Percentiles rank a stretch among this genome's conserved stretches.
phyloP scores from a whole-genome alignment of 2,888 invertebrate species.

The Chironomus tentans region DNA sequence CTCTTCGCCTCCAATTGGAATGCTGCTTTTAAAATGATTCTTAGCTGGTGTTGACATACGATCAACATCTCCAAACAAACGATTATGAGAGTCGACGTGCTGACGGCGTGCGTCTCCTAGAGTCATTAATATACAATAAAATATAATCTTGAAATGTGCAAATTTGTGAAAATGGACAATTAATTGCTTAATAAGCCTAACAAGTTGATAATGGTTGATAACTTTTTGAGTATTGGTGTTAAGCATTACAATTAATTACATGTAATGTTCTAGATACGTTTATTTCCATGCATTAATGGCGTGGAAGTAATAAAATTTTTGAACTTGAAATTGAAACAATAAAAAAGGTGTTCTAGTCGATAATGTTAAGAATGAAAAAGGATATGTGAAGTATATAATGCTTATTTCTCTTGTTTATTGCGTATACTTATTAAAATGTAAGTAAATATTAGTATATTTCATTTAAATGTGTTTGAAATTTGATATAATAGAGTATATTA shows the following conservation, averaged over 20 bases:
- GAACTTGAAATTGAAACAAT: too few relatives aligned
- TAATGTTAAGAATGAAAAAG: too few relatives aligned
- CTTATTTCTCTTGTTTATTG: not conserved
- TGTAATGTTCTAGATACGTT: too few relatives aligned
- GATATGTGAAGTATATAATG: too few relatives aligned
- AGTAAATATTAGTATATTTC: not conserved
- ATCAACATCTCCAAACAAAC: slow-evolving; percentile 48
- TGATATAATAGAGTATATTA: slow-evolving; percentile 28
- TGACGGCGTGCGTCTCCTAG: slow-evolving; percentile 36
- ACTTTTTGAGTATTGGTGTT: not conserved
- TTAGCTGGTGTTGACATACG: slow-evolving; percentile 44
- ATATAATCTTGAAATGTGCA: slow-evolving; percentile 12
- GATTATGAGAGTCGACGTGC: slow-evolving; percentile 46
- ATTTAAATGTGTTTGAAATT: not conserved
- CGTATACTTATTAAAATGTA: not conserved
- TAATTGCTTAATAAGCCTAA: not conserved
- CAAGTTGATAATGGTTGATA: not conserved
- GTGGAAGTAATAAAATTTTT: too few relatives aligned
- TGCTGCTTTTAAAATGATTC: slow-evolving; percentile 49
- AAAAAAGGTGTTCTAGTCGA: too few relatives aligned
- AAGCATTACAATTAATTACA: too few relatives aligned
- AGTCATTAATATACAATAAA: slow-evolving; percentile 19
- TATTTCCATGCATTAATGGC: too few relatives aligned
- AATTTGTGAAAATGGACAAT: not conserved
- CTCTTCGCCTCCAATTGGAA: slow-evolving; percentile 43